These are phyloP conservation scores for Acanthosepion pharaonis DNA, from an alignment of 2,888 invertebrate genomes.

Conservation along the genomic window DNA sequence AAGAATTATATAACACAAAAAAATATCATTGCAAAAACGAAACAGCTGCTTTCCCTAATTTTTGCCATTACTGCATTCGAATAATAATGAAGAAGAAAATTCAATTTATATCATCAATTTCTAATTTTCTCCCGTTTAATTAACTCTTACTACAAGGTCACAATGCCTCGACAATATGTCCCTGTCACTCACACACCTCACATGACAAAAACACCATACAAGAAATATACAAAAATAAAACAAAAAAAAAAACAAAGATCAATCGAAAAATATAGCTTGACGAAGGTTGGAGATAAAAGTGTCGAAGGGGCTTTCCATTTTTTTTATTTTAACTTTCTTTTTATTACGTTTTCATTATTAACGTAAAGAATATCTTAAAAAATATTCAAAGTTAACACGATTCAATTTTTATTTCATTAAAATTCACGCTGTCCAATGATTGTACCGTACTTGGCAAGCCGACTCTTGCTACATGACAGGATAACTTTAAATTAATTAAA, in stretches of 20 bases:
- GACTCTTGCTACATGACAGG: not conserved
- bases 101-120: too few relatives aligned
- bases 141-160: too few relatives aligned
- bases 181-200: not conserved
- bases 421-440: not conserved
- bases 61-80: too few relatives aligned
- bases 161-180: not conserved
- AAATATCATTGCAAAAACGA: too few relatives aligned
- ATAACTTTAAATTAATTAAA: not conserved
- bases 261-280: not conserved
- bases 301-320: too few relatives aligned
- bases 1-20: too few relatives aligned
- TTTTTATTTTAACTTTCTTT: not conserved
- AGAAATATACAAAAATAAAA: not conserved
- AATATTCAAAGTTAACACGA: not conserved
- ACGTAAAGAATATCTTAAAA: not conserved
- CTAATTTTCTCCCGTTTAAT: too few relatives aligned
- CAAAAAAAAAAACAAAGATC: not conserved
- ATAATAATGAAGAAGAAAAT: too few relatives aligned
- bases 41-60: too few relatives aligned
- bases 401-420: constrained; percentile 33
- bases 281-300: too few relatives aligned
- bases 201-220: not conserved
- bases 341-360: not conserved
- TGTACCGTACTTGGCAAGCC: not conserved